A percentile compares a stretch with the other conserved stretches of the same genome.
These are phyloP conservation scores for Tipula vernalis DNA, from an alignment of 2,888 invertebrate genomes.

Conservation along the genomic window DNA sequence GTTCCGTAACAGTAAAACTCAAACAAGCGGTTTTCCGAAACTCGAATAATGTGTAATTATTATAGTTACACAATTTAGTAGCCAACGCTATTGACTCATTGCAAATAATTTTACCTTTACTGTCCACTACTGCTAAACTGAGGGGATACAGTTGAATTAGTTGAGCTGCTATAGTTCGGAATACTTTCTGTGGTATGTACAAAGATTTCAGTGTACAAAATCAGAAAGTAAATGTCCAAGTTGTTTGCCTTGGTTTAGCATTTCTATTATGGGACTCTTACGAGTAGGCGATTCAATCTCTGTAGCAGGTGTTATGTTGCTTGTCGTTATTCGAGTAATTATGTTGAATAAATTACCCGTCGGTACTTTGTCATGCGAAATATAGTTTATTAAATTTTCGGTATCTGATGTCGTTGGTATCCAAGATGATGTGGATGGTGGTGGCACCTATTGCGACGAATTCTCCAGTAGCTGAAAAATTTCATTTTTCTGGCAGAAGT, in stretches of 20 bases:
- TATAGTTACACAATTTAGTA: background rate
- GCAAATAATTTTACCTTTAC: background rate
- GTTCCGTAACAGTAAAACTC: too few relatives aligned
- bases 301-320: background rate
- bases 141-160: background rate
- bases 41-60: too few relatives aligned
- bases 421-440: background rate
- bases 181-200: constrained; percentile 20
- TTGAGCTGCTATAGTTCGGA: constrained; percentile 15
- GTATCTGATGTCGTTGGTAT: background rate
- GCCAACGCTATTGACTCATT: background rate
- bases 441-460: background rate
- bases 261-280: background rate
- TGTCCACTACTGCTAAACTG: background rate
- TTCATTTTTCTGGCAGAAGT: background rate
- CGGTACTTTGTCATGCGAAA: background rate
- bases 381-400: too few relatives aligned
- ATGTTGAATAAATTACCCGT: background rate
- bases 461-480: background rate
- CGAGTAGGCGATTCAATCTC: background rate
- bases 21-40: too few relatives aligned
- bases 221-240: background rate
- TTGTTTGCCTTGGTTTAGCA: background rate
- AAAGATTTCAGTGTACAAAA: background rate
- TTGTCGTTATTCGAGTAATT: background rate